A percentile compares a stretch with the other conserved stretches of the same genome.
Evolutionary conservation across 1,140 invertebrate genomes (phyloP).

Genomic region (Drosophila watanabei): DNA sequence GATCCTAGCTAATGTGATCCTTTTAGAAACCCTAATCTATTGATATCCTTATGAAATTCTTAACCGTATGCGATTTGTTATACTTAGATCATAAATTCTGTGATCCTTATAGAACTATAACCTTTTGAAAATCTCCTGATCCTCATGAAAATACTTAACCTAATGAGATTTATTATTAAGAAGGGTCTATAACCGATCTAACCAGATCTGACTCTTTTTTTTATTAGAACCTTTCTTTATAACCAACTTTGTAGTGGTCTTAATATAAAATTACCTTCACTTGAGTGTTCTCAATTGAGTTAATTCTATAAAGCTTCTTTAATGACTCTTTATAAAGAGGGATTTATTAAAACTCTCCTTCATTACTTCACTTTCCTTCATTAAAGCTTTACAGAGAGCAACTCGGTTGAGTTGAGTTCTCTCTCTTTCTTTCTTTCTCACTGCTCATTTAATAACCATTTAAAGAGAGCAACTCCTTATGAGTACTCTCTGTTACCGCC

Average conservation of each 20-base stretch:
- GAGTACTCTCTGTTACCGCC: too few relatives aligned
- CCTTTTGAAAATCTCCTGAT: too few relatives aligned
- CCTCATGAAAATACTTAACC: background rate
- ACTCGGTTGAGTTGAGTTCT: too few relatives aligned
- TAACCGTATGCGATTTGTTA: background rate
- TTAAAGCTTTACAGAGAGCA: background rate
- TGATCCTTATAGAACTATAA: too few relatives aligned
- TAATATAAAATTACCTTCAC: background rate
- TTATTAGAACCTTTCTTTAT: background rate
- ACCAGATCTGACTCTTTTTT: background rate
- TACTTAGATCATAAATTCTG: too few relatives aligned
- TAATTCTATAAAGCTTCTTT: too few relatives aligned
- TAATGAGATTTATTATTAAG: background rate
- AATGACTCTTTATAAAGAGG: background rate
- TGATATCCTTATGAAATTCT: background rate
- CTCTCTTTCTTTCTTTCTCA: too few relatives aligned
- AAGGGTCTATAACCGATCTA: background rate
- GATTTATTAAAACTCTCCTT: background rate
- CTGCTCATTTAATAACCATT: too few relatives aligned
- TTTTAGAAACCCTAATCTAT: too few relatives aligned
- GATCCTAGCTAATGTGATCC: too few relatives aligned
- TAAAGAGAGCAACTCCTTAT: too few relatives aligned
- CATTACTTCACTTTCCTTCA: background rate
- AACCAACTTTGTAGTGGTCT: too few relatives aligned
- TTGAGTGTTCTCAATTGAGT: background rate